A percentile compares a stretch with the other conserved stretches of the same genome.
phyloP scores from a whole-genome alignment of 92 coral and sea anemone genomes.

The Blastomussa wellsi region DNA sequence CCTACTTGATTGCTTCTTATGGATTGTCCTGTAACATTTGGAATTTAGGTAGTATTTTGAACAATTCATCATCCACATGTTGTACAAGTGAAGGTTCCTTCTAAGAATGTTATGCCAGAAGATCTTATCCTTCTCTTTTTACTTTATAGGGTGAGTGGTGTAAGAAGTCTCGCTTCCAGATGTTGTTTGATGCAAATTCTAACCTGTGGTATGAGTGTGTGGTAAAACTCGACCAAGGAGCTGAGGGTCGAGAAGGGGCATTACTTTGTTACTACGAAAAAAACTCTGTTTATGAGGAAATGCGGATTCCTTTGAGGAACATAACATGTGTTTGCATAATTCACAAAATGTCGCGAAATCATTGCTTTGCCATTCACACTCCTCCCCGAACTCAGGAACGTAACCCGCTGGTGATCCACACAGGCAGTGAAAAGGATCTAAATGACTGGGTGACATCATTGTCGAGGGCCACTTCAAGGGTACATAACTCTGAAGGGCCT shows the following conservation, averaged over 20 bases:
- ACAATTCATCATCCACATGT: no score
- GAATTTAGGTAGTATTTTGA: no score
- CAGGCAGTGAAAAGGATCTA: conserved; percentile 82
- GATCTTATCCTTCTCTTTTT: neutral
- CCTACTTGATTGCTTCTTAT: no score
- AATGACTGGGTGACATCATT: conserved; percentile 89
- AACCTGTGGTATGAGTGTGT: conserved; percentile 89
- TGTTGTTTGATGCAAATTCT: conserved; percentile 60
- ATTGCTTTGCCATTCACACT: conserved; percentile 90
- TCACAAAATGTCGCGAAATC: conserved; percentile 73
- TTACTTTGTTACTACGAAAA: conserved; percentile 78
- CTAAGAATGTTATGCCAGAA: neutral
- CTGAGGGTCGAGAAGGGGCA: conserved; percentile 63
- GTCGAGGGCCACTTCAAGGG: conserved; percentile 63
- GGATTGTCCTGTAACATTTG: no score
- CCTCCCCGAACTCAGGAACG: conserved; percentile 72
- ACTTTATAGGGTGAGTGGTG: conserved; percentile 82
- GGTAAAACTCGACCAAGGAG: conserved; percentile 75
- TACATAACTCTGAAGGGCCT: conserved; percentile 75
- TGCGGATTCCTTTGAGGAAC: conserved; percentile 73
- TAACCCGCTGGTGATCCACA: conserved; percentile 69
- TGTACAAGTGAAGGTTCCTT: no score
- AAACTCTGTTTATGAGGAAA: conserved; percentile 62
- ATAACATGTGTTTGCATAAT: conserved; percentile 75
- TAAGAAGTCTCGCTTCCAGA: conserved; percentile 78